phyloP scores from a whole-genome alignment of 1,140 invertebrate species.

The Holcopasites calliopsidis region DNA sequence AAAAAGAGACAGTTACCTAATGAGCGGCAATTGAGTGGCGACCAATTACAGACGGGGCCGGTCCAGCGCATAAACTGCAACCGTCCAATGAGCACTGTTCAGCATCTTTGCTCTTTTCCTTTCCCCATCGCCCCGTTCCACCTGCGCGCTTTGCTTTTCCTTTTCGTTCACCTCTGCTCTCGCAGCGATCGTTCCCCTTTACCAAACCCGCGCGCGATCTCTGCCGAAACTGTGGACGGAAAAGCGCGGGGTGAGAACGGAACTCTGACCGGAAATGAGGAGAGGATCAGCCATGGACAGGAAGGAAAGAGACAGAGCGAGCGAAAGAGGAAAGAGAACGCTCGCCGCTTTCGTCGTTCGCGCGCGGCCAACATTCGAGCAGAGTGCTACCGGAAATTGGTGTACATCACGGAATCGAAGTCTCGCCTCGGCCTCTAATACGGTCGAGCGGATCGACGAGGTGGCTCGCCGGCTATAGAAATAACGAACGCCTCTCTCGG shows the following conservation, averaged over 20 bases:
- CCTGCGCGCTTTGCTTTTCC: slow-evolving; percentile 42
- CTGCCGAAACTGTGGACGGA: background rate
- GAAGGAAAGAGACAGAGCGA: background rate
- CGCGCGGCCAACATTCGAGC: slow-evolving; percentile 11
- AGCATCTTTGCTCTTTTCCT: slow-evolving; percentile 58
- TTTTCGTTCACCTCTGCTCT: slow-evolving; percentile 35
- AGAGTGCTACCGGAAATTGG: slow-evolving; percentile 53
- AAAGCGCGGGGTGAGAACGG: background rate
- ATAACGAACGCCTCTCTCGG: background rate
- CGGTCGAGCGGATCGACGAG: slow-evolving; percentile 17
- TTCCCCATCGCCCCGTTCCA: slow-evolving; percentile 51
- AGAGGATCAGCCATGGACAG: too few relatives aligned
- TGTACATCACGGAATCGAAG: slow-evolving; percentile 34
- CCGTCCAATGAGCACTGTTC: slow-evolving; percentile 73
- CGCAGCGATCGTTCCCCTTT: slow-evolving; percentile 14
- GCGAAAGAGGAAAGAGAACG: background rate
- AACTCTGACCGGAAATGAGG: background rate
- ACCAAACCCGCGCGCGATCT: background rate
- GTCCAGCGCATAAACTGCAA: slow-evolving; percentile 67
- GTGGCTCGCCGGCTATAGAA: slow-evolving; percentile 1
- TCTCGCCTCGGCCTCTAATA: slow-evolving; percentile 20
- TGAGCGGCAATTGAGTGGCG: slow-evolving; percentile 76
- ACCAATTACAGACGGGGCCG: slow-evolving; percentile 75
- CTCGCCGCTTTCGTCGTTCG: slow-evolving; percentile 30
- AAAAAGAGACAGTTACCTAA: slow-evolving; percentile 74